phyloP scores from a whole-genome alignment of 2,113 vertebrate genomes.

The Antechinus flavipes region DNA sequence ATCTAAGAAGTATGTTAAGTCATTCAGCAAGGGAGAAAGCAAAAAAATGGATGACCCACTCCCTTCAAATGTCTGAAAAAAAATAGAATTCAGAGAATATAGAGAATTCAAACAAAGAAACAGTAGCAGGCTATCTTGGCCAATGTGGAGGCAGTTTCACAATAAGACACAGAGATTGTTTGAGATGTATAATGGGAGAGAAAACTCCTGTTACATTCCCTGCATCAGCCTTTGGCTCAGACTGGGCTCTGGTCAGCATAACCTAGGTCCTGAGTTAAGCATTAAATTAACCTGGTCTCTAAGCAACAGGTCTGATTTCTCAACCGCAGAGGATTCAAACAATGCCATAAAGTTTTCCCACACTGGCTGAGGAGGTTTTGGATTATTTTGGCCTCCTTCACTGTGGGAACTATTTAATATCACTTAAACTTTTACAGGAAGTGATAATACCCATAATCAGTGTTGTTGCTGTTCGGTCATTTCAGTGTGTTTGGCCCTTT shows the following conservation, averaged over 20 bases:
- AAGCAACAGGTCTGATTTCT: background rate
- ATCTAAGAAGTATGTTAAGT: background rate
- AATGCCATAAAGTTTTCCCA: background rate
- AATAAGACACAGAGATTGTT: background rate
- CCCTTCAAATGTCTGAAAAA: background rate
- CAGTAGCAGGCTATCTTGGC: background rate
- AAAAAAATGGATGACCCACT: background rate
- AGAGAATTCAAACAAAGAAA: background rate
- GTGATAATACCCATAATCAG: background rate
- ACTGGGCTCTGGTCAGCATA: background rate
- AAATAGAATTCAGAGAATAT: background rate
- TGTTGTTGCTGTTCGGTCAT: background rate
- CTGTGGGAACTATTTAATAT: background rate
- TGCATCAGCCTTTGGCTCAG: background rate
- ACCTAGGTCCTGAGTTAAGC: background rate
- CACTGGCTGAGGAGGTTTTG: background rate
- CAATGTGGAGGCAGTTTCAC: background rate
- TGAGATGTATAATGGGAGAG: background rate
- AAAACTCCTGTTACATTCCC: background rate
- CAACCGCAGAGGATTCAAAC: background rate
- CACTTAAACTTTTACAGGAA: background rate
- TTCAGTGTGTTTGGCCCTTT: background rate
- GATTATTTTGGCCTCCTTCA: background rate
- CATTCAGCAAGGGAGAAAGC: background rate
- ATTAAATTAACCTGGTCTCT: background rate